These are phyloP conservation scores for Chesias legatella DNA, from an alignment of 2,888 invertebrate genomes.

Conservation along the genomic window DNA sequence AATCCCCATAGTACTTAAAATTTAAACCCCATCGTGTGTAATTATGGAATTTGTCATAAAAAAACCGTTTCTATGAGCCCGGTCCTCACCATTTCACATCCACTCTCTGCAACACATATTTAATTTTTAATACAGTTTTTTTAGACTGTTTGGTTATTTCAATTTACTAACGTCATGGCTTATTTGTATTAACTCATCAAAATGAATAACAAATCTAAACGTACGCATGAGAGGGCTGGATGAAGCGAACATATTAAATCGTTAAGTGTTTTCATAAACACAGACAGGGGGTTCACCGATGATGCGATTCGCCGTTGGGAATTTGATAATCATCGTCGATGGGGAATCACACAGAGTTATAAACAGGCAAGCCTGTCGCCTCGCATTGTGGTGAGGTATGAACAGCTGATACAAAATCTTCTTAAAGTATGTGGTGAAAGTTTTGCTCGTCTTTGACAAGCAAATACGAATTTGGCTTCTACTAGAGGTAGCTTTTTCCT, in stretches of 20 bases:
- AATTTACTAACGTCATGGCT: neutral
- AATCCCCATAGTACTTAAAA: too few species aligned
- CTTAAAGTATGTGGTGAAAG: too few species aligned
- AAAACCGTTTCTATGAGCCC: too few species aligned
- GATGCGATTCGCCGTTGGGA: constrained; percentile 63
- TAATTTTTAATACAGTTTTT: too few species aligned
- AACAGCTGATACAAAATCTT: neutral
- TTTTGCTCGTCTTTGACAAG: too few species aligned
- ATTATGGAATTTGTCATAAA: too few species aligned
- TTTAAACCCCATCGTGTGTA: too few species aligned
- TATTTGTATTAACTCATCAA: constrained; percentile 19
- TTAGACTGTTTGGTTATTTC: too few species aligned
- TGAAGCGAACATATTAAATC: constrained; percentile 76
- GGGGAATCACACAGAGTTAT: constrained; percentile 36
- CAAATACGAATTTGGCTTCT: too few species aligned
- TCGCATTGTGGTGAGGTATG: neutral
- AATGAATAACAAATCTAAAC: constrained; percentile 49
- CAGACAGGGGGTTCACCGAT: constrained; percentile 66
- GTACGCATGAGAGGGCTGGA: constrained; percentile 49
- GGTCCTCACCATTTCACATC: too few species aligned
- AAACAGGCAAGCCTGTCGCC: neutral
- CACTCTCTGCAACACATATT: too few species aligned
- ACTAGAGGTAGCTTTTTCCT: too few species aligned
- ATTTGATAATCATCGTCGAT: constrained; percentile 64
- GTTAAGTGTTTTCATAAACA: constrained; percentile 80